Percentiles rank a stretch among this genome's conserved stretches.
These are phyloP conservation scores for Esox niger DNA, from an alignment of 2,113 vertebrate genomes.

Conservation along the genomic window DNA sequence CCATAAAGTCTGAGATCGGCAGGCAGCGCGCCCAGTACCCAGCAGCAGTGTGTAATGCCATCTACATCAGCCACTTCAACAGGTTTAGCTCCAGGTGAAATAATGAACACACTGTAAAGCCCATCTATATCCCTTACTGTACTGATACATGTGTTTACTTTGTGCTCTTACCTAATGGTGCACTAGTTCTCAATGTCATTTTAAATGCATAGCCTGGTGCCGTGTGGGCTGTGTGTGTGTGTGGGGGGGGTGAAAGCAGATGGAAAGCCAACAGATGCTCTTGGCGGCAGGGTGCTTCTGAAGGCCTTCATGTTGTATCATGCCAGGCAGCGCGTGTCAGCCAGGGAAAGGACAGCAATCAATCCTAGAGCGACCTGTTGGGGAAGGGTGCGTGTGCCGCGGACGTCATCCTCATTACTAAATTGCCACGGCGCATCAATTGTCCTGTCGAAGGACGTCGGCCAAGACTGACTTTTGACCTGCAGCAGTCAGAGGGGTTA, in stretches of 20 bases:
- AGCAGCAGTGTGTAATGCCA: too few species aligned
- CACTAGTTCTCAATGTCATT: too few species aligned
- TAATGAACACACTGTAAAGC: too few species aligned
- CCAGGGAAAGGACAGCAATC: slow-evolving; percentile 52
- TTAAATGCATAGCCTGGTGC: too few species aligned
- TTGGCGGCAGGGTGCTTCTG: slow-evolving; percentile 15
- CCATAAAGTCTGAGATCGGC: too few species aligned
- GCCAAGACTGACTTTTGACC: slow-evolving; percentile 49
- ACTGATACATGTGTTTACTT: too few species aligned
- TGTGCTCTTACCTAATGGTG: too few species aligned
- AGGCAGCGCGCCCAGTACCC: too few species aligned
- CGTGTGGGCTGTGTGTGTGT: slow-evolving; percentile 15
- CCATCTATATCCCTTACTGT: too few species aligned
- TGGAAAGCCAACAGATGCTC: slow-evolving; percentile 50
- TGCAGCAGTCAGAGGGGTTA: slow-evolving; percentile 33
- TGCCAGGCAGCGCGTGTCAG: slow-evolving; percentile 35
- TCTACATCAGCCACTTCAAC: too few species aligned
- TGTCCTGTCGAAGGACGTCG: slow-evolving; percentile 38
- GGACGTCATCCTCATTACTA: slow-evolving; percentile 33
- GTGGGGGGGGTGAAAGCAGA: slow-evolving; percentile 55
- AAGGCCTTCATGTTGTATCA: not conserved
- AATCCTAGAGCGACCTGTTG: slow-evolving; percentile 28
- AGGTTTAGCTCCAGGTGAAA: too few species aligned
- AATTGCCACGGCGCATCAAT: slow-evolving; percentile 59
- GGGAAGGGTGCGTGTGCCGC: slow-evolving; percentile 8